Conservation (phyloP, 2,113 vertebrate genomes). For the Plecotus auritus region DNA sequence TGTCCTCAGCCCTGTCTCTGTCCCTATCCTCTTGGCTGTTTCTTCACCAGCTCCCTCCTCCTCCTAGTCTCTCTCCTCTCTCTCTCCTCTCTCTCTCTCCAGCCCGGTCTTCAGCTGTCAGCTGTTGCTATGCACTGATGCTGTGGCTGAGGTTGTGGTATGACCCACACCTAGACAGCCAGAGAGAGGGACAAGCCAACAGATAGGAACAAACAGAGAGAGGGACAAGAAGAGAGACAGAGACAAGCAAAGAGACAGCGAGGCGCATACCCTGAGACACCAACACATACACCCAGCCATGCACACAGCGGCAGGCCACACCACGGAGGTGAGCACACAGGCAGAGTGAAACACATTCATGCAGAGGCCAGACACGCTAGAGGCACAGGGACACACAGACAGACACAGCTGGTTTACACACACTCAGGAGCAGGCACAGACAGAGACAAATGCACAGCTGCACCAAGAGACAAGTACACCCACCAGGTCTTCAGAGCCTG, state of each 20-base stretch:
- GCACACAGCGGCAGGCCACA: neutral
- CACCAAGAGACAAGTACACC: neutral
- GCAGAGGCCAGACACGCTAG: neutral
- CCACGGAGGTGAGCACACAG: neutral
- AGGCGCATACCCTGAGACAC: neutral
- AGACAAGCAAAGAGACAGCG: neutral
- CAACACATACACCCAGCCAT: neutral
- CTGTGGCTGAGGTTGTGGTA: slow-evolving; percentile 29
- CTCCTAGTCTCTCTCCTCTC: neutral
- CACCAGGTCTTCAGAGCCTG: neutral
- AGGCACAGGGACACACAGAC: neutral
- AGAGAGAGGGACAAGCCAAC: slow-evolving; percentile 30
- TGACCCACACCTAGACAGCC: slow-evolving; percentile 42
- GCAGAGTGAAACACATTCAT: neutral
- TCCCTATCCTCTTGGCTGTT: neutral
- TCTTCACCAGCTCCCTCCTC: slow-evolving; percentile 7
- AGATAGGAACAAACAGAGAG: neutral
- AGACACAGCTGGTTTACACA: neutral
- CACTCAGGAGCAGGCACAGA: neutral
- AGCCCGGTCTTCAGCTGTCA: slow-evolving; percentile 58
- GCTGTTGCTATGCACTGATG: slow-evolving; percentile 63
- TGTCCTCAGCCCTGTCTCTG: slow-evolving; percentile 43
- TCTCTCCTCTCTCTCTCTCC: neutral
- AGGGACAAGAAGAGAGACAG: neutral
- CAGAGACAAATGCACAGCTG: neutral